Evolutionary conservation across 2,113 vertebrate genomes (phyloP), one percentile per base, ranked within the genome.

Genomic region (Noturus placidus): DNA sequence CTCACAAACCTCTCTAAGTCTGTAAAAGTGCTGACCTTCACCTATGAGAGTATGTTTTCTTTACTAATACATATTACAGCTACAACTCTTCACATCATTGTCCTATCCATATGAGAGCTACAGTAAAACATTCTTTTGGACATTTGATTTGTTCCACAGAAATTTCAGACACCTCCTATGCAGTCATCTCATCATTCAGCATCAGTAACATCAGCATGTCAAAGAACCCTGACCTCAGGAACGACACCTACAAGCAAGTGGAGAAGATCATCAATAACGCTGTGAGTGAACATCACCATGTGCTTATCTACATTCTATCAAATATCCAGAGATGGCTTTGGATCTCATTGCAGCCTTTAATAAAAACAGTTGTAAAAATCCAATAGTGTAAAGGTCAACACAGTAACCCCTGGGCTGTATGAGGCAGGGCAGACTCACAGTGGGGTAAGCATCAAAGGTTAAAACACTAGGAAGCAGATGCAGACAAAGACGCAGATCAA

Each of bases 151-250:
- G 22, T 65, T 78, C 11, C 22, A 63, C 56, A 84, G 83, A 84
- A 72, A 84, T 72, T 84, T 72, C 83, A 84, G 13, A 84, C 83
- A 84, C 65, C 19, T 72, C 67, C n/a, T 84, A 56, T 56, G 65
- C 67, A 72, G 50, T 84, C n/a, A 57, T 0, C 30, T 56, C 74
- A 10, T 57, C 67, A 57, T 84, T 84, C 5, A 20, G 3, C 30
- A 52, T 84, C 20, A 70, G 46, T 54, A 70, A 70, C 65, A 54
- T 84, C 83, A 84, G 67, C 65, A 84, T 84, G 19, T 20, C 83
- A 33, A 5, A 35, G 65, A 84, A 56, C 65, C 1, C 50, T 35
- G 19, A 72, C 19, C 33, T 76, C 25, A 46, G 25, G 17, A 61
- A 86, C 9, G 27, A n/a, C 38, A 86, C 85, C 46, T 79, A 52